Evolutionary conservation across 2,113 vertebrate species (phyloP).

Genomic region (Nannobrachium achirus): DNA sequence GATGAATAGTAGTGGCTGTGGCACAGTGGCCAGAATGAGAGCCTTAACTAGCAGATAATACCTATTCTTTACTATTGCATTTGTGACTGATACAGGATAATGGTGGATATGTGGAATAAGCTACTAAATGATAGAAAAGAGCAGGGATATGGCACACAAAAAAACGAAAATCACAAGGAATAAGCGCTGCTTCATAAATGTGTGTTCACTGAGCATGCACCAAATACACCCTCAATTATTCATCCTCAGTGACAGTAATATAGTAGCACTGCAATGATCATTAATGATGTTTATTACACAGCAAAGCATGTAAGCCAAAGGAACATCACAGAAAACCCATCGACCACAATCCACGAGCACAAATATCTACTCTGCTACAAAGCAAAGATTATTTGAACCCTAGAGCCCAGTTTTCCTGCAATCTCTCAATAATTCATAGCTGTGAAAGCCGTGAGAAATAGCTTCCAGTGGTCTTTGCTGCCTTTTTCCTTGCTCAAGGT

Average conservation of each 20-base stretch:
- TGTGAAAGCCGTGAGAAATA: conserved; percentile 26
- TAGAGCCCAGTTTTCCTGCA: not conserved
- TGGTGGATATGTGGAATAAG: too few species aligned
- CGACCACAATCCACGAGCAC: not conserved
- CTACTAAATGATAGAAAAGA: too few species aligned
- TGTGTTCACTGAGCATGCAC: not conserved
- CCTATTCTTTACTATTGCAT: not conserved
- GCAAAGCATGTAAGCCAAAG: not conserved
- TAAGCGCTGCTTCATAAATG: not conserved
- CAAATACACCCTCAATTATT: not conserved
- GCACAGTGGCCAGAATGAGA: too few species aligned
- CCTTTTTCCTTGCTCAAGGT: not conserved
- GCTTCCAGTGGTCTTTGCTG: not conserved
- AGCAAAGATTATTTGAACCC: conserved; percentile 20
- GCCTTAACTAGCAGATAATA: not conserved
- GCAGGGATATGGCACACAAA: too few species aligned
- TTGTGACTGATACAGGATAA: too few species aligned
- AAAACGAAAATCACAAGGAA: too few species aligned
- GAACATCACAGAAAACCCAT: not conserved
- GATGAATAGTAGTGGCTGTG: too few species aligned
- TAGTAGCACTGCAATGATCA: conserved; percentile 1
- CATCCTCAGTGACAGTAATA: conserved; percentile 1
- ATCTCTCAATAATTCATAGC: conserved; percentile 49
- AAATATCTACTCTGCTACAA: conserved; percentile 11
- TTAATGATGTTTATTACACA: conserved; percentile 1